These are phyloP conservation scores for Scaeva pyrastri DNA, from an alignment of 2,888 invertebrate genomes.

Conservation along the genomic window DNA sequence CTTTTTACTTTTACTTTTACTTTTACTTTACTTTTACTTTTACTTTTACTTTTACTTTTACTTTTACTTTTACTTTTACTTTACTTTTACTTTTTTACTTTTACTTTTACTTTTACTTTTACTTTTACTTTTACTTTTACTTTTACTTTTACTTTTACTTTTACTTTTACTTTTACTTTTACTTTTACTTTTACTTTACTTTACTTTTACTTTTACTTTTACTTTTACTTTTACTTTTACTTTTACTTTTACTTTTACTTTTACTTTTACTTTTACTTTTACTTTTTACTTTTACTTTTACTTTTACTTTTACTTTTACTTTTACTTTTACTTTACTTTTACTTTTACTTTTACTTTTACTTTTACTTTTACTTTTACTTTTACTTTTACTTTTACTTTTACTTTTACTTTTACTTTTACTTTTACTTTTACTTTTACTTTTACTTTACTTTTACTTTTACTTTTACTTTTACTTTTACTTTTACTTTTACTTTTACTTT, in stretches of 20 bases:
- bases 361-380: constrained; percentile 5
- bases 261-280: constrained; percentile 6
- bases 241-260: background rate
- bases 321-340: constrained; percentile 6
- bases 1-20: background rate
- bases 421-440: constrained; percentile 6
- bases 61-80: background rate
- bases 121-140: no score
- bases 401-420: constrained; percentile 8
- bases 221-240: background rate
- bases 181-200: no score
- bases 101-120: no score
- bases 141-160: no score
- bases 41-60: constrained; percentile 6
- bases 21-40: background rate
- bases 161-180: no score
- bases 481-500: constrained; percentile 10
- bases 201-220: no score
- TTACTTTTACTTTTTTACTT: no score
- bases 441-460: constrained; percentile 4
- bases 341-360: constrained; percentile 8
- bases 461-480: constrained; percentile 10
- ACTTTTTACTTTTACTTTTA: constrained; percentile 8
- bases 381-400: constrained; percentile 1
- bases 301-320: constrained; percentile 6